Conservation (phyloP, 2,113 vertebrate species). For the Ceuthmochares aereus region DNA sequence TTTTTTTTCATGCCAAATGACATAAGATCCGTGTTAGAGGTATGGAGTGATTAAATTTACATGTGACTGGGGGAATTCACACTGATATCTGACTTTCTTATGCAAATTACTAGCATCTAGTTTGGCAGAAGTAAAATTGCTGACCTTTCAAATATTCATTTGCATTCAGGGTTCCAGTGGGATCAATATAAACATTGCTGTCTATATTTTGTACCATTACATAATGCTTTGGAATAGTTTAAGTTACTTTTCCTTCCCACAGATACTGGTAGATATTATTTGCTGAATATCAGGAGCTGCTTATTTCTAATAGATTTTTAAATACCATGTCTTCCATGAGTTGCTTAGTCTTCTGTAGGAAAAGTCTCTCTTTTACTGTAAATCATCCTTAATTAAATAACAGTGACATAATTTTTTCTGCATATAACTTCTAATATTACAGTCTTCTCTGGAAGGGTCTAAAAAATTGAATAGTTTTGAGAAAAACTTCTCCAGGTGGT, state of each 20-base stretch:
- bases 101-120: constrained; percentile 79
- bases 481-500: not conserved
- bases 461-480: not conserved
- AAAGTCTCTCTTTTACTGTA: constrained; percentile 29
- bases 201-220: constrained; percentile 62
- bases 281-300: not conserved
- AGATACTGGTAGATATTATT: constrained; percentile 26
- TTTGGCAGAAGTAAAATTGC: constrained; percentile 77
- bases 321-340: not conserved
- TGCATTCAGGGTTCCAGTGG: constrained; percentile 57
- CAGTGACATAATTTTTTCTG: constrained; percentile 46
- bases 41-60: constrained; percentile 76
- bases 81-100: constrained; percentile 79
- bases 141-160: constrained; percentile 84
- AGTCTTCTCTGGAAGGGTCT: constrained; percentile 22
- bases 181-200: constrained; percentile 67
- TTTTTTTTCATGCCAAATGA: constrained; percentile 56
- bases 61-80: constrained; percentile 75
- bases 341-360: constrained; percentile 17
- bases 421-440: constrained; percentile 10
- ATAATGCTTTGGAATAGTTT: constrained; percentile 8
- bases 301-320: constrained; percentile 28
- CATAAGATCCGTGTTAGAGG: constrained; percentile 42
- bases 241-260: constrained; percentile 19
- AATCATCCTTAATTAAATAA: constrained; percentile 53